Conservation (phyloP, 2,113 vertebrate species). For the Alligator mississippiensis region DNA sequence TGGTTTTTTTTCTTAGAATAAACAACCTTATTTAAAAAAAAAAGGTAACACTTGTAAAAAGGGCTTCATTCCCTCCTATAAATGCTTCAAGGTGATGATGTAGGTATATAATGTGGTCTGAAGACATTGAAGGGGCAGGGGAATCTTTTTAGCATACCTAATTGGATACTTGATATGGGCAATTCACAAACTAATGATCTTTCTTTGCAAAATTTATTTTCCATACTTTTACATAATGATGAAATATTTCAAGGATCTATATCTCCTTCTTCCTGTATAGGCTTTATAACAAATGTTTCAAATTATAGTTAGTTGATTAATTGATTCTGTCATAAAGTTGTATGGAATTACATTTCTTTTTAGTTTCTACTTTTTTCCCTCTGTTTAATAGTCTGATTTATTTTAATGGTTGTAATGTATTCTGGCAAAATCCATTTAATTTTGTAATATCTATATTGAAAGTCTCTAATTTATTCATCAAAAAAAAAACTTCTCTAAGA, state of each 20-base stretch:
- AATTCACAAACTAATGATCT: background rate
- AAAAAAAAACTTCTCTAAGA: slow-evolving; percentile 14
- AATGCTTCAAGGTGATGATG: background rate
- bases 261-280: background rate
- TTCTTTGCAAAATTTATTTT: slow-evolving; percentile 46
- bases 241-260: slow-evolving; percentile 40
- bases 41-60: background rate
- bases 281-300: slow-evolving; percentile 24
- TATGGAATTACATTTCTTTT: slow-evolving; percentile 74
- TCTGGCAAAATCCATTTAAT: slow-evolving; percentile 79
- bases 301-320: slow-evolving; percentile 69
- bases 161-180: background rate
- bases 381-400: slow-evolving; percentile 78
- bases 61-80: background rate
- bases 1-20: background rate
- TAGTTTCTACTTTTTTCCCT: slow-evolving; percentile 56
- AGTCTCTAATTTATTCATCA: slow-evolving; percentile 73
- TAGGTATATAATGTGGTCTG: background rate
- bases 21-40: background rate
- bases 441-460: slow-evolving; percentile 80
- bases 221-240: slow-evolving; percentile 13
- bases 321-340: slow-evolving; percentile 74
- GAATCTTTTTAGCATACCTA: background rate
- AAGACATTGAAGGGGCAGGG: background rate
- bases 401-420: slow-evolving; percentile 76